Base-by-base conservation (phyloP, 2,797 vertebrate genomes). In the Pangasius mekongensis region DNA sequence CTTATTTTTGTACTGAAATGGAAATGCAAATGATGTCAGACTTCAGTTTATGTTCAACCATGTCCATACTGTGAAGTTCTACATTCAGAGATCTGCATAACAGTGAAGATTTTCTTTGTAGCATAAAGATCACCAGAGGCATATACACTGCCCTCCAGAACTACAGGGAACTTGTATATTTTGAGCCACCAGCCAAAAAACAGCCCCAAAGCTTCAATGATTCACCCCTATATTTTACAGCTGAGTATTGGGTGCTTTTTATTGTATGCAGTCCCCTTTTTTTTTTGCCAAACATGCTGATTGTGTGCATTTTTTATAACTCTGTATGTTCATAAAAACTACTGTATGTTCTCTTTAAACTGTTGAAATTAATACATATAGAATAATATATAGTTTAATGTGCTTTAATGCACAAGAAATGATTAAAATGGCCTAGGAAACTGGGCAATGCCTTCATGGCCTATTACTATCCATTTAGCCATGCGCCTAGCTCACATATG, bases 21-120 rank as follows among this genome's bases (percentile, higher is more conserved):
- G 36, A 82, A 82, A 62, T 27, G 24, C 33, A n/a, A 43, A 62
- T 43, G 9, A 81, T 0, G 9, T 24, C 30, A 85, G 86, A 83
- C 87, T 85, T 22, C 27, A 66, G 74, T 86, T 88, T 69, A 89
- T 89, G 80, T 90, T 92, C 88, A 87, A 47, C 83, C 78, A 60
- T 76, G 27, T 88, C 52, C 39, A 89, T 39, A 86, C 52, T 88
- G 76, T 90, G 74, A 43, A 47, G 43, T 27, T 73, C 20, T 36
- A 33, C 36, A 20, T 69, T 36, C 66, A 69, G 69, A 1, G 36
- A 3, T 36, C 33, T 39, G 33, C 36, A 39, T 43, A 74, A 47
- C 39, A 74, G 71, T 67, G 64, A 36, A 69, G 30, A 33, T 13
- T 24, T 73, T 24, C 39, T 24, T 43, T 47, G 43, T n/a, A 49